Evolutionary conservation across 2,888 invertebrate genomes (phyloP).

Genomic region (Tetanocera ferruginea): DNA sequence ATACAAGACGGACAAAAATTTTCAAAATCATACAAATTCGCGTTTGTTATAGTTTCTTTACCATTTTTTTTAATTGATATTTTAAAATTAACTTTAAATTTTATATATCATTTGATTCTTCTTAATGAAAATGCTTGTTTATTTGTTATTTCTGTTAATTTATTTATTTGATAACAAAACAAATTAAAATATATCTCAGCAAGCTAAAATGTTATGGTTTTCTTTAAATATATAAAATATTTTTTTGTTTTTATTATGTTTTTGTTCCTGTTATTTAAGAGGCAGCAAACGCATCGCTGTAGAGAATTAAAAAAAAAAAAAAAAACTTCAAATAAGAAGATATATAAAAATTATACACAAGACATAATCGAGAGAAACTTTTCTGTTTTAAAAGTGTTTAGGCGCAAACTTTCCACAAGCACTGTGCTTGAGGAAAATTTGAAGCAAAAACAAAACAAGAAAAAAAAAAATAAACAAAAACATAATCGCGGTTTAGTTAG

Average conservation of each 20-base stretch:
- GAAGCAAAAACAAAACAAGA: conserved; percentile 14
- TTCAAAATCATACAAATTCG: no score
- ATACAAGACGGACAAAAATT: no score
- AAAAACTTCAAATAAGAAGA: conserved; percentile 26
- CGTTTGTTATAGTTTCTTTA: no score
- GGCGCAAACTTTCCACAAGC: no score
- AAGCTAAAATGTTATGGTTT: conserved; percentile 34
- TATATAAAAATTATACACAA: no score
- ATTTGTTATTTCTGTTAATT: conserved; percentile 41
- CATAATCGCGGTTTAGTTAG: neutral
- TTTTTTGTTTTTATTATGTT: neutral
- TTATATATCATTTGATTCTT: no score
- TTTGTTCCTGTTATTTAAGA: conserved; percentile 25
- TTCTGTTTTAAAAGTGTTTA: no score
- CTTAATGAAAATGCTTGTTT: no score
- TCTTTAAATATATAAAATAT: conserved; percentile 30
- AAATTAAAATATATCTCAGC: conserved; percentile 50
- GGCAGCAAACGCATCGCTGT: conserved; percentile 37
- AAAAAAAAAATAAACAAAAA: neutral
- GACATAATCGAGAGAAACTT: no score
- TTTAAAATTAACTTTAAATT: no score
- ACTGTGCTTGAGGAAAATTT: no score
- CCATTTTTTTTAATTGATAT: no score
- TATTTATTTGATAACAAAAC: conserved; percentile 50
- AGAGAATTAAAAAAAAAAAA: conserved; percentile 38